Conservation (phyloP, 2,797 vertebrate genomes). For the Cuculus canorus region DNA sequence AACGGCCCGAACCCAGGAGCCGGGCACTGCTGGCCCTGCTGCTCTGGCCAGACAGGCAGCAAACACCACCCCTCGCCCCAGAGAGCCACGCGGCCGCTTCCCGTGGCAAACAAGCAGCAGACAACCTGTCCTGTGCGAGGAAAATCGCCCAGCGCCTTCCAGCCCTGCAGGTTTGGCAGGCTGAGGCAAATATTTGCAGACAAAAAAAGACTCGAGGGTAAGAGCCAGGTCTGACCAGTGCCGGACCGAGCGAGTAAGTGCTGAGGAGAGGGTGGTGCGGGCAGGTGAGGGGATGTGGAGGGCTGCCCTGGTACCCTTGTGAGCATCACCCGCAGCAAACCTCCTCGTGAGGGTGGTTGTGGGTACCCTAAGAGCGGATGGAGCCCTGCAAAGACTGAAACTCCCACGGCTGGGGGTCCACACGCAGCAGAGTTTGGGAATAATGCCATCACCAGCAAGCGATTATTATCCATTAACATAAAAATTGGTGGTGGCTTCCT, state of each 20-base stretch:
- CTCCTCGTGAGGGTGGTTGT: background rate
- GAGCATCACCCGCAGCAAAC: background rate
- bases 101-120: background rate
- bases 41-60: background rate
- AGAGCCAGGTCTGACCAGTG: background rate
- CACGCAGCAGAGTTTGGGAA: rapidly evolving
- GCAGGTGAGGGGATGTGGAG: background rate
- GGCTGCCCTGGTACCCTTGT: background rate
- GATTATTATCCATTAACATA: background rate
- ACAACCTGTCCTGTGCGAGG: background rate
- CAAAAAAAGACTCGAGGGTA: background rate
- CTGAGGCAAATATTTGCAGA: background rate
- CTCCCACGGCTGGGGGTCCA: rapidly evolving
- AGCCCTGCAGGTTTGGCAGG: background rate
- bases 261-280: background rate
- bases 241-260: background rate
- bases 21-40: background rate
- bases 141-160: background rate
- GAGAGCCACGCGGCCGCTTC: background rate
- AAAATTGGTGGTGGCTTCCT: background rate
- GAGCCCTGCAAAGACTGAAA: background rate
- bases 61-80: background rate
- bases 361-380: rapidly evolving
- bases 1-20: too few relatives aligned
- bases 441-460: background rate